A percentile compares a stretch with the other conserved stretches of the same genome.
These are phyloP conservation scores for Sciurus vulgaris DNA, from an alignment of 2,797 vertebrate genomes.

Conservation along the genomic window DNA sequence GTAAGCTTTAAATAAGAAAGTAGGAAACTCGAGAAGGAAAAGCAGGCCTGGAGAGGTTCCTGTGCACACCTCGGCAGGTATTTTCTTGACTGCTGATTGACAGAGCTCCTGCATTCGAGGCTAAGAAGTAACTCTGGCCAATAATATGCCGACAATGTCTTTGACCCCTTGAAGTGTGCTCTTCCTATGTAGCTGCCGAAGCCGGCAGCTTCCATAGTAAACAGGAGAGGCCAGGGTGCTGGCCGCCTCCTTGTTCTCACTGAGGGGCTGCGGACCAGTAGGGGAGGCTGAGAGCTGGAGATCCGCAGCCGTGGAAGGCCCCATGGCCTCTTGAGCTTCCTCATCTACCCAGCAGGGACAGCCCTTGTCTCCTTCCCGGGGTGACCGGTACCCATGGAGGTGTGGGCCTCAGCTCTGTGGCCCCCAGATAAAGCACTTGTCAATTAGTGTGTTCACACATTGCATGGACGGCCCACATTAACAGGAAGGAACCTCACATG, in stretches of 20 bases:
- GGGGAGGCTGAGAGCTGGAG: background rate
- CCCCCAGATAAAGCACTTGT: background rate
- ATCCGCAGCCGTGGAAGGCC: background rate
- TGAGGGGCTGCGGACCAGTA: background rate
- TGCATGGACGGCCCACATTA: background rate
- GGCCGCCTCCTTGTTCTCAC: background rate
- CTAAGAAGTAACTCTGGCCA: background rate
- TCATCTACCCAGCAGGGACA: background rate
- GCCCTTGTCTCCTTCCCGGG: background rate
- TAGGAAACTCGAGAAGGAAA: background rate
- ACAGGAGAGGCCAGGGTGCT: background rate
- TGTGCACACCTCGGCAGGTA: background rate
- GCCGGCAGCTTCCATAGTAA: background rate
- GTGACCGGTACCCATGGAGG: background rate
- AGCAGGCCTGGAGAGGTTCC: background rate
- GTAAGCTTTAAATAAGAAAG: background rate
- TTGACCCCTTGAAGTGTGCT: background rate
- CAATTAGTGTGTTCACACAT: accelerated
- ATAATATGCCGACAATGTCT: background rate
- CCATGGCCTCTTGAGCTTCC: background rate
- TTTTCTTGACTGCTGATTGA: background rate
- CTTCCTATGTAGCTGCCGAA: background rate
- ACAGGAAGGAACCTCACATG: background rate
- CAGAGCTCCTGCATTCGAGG: constrained; percentile 36
- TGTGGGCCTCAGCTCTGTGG: background rate